Evolutionary conservation across 2,797 vertebrate species (phyloP).

Genomic region (Takifugu rubripes): DNA sequence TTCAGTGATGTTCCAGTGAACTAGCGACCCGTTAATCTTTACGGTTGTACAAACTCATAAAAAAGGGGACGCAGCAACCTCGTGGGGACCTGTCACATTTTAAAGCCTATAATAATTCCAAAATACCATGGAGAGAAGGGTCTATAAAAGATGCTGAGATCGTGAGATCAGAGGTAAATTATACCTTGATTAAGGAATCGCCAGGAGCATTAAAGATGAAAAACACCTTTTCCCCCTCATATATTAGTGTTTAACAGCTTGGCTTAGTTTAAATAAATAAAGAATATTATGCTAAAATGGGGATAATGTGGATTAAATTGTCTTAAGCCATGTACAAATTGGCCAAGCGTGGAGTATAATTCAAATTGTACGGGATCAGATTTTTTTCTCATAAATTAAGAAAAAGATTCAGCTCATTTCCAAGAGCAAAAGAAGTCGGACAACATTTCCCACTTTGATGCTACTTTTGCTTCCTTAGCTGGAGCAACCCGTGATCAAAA

Average conservation of each 20-base stretch:
- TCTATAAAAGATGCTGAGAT: slow-evolving; percentile 39
- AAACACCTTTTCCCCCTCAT: slow-evolving; percentile 21
- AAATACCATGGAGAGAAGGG: slow-evolving; percentile 26
- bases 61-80: slow-evolving; percentile 34
- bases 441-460: slow-evolving; percentile 28
- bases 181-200: slow-evolving; percentile 31
- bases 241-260: no score
- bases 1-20: slow-evolving; percentile 21
- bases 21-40: slow-evolving; percentile 49
- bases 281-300: no score
- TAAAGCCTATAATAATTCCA: slow-evolving; percentile 52
- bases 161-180: slow-evolving; percentile 42
- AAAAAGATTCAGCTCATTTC: no score
- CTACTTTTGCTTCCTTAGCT: slow-evolving; percentile 17
- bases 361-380: no score
- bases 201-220: slow-evolving; percentile 11
- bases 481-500: slow-evolving; percentile 48
- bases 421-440: slow-evolving; percentile 17
- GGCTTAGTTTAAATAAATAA: no score
- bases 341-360: no score
- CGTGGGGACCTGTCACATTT: slow-evolving; percentile 39
- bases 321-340: no score
- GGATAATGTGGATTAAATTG: no score
- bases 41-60: slow-evolving; percentile 42
- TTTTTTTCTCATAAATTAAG: no score